phyloP scores from a whole-genome alignment of 2,888 invertebrate species.

The Ommatoiulus sabulosus region DNA sequence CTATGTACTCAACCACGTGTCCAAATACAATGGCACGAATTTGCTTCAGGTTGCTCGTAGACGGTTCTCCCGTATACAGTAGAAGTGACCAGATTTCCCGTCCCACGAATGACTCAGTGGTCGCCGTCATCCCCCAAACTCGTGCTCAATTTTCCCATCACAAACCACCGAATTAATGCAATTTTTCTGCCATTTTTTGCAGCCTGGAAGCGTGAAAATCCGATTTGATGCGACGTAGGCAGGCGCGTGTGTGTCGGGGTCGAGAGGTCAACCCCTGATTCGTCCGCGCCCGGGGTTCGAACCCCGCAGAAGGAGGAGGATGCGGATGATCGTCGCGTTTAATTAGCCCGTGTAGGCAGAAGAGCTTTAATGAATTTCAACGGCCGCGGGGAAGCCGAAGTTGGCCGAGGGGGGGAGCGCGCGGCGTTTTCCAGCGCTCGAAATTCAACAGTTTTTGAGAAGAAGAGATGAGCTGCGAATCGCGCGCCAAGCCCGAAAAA shows the following conservation, averaged over 20 bases:
- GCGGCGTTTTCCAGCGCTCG: not conserved
- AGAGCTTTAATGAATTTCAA: not conserved
- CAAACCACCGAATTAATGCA: not conserved
- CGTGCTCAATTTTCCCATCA: too few relatives aligned
- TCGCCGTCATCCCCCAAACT: not conserved
- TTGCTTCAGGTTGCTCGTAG: too few relatives aligned
- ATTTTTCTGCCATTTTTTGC: not conserved
- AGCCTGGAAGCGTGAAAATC: not conserved
- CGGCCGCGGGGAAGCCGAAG: slow-evolving; percentile 7
- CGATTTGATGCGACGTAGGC: not conserved
- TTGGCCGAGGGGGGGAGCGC: not conserved
- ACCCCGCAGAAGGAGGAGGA: not conserved
- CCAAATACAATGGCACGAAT: too few relatives aligned
- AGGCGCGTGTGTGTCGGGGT: not conserved
- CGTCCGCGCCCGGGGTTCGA: not conserved
- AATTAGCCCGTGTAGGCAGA: not conserved
- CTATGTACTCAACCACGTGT: too few relatives aligned
- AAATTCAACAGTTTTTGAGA: not conserved
- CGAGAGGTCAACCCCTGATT: too few relatives aligned
- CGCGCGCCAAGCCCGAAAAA: not conserved
- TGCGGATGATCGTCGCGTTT: not conserved
- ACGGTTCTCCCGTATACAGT: too few relatives aligned
- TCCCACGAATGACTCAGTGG: too few relatives aligned
- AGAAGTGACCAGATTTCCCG: too few relatives aligned
- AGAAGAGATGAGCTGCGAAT: not conserved